Percentiles rank a stretch among this genome's conserved stretches.
phyloP scores from a whole-genome alignment of 2,888 invertebrate species.

The Temnothorax unifasciatus region DNA sequence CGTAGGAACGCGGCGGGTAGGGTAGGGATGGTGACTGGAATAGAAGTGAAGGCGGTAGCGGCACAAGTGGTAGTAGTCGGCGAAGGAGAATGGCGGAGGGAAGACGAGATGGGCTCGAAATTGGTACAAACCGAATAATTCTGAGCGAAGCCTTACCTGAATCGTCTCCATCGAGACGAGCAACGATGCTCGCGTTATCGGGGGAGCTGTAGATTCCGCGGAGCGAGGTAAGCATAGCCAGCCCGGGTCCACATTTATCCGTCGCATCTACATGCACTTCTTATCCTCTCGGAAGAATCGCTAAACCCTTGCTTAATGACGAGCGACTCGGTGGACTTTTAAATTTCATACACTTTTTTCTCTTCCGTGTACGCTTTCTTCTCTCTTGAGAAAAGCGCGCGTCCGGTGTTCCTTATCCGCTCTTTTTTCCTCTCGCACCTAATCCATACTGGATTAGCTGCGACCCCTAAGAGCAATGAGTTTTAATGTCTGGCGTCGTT shows the following conservation, averaged over 20 bases:
- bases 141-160: constrained; percentile 63
- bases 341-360: constrained; percentile 69
- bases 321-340: constrained; percentile 74
- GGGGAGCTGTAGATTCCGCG: constrained; percentile 60
- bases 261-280: constrained; percentile 58
- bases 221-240: constrained; percentile 44
- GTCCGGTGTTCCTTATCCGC: constrained; percentile 38
- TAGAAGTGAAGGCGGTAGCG: constrained; percentile 44
- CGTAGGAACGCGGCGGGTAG: neutral
- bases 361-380: constrained; percentile 44
- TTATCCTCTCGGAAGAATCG: constrained; percentile 67
- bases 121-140: constrained; percentile 77
- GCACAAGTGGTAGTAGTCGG: constrained; percentile 39
- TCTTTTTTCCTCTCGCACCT: constrained; percentile 35
- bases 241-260: constrained; percentile 39
- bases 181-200: constrained; percentile 74
- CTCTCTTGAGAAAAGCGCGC: constrained; percentile 24
- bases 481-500: constrained; percentile 61
- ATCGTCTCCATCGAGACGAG: constrained; percentile 62
- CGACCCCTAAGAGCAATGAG: constrained; percentile 63
- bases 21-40: constrained; percentile 20
- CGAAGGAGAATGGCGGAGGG: constrained; percentile 40
- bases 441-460: constrained; percentile 66
- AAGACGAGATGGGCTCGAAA: constrained; percentile 72
- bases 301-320: constrained; percentile 81